These are phyloP conservation scores for Sarcophilus harrisii DNA, from an alignment of 2,797 vertebrate species.

Conservation along the genomic window DNA sequence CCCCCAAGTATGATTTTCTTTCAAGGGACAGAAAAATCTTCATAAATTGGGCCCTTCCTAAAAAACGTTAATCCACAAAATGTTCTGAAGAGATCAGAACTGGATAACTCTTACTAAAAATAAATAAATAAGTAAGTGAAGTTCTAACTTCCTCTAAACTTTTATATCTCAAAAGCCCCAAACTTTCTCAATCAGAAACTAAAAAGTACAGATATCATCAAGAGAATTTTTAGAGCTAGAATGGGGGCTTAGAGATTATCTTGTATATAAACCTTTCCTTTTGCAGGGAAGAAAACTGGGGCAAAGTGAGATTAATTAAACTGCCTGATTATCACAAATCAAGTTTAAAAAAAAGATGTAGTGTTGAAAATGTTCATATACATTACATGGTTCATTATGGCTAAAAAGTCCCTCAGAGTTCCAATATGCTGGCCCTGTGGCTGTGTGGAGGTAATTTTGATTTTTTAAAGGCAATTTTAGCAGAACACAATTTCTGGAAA, in stretches of 20 bases:
- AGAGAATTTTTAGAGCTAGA: background rate
- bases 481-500: background rate
- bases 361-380: background rate
- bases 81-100: constrained; percentile 26
- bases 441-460: background rate
- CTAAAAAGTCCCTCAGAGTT: background rate
- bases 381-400: background rate
- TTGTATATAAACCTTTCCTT: background rate
- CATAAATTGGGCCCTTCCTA: constrained; percentile 35
- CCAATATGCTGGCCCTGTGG: background rate
- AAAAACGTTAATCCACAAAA: constrained; percentile 63
- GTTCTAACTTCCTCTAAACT: constrained; percentile 42
- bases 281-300: background rate
- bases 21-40: constrained; percentile 48
- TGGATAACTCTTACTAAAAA: constrained; percentile 52
- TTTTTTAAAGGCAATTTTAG: background rate
- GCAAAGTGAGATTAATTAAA: background rate
- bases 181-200: constrained; percentile 20
- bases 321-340: background rate
- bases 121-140: constrained; percentile 43
- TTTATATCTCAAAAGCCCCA: constrained; percentile 33
- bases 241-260: background rate
- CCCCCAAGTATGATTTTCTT: constrained; percentile 51
- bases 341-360: background rate
- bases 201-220: constrained; percentile 11